Conservation (phyloP, 2,797 vertebrate genomes). For the Streptopelia turtur region DNA sequence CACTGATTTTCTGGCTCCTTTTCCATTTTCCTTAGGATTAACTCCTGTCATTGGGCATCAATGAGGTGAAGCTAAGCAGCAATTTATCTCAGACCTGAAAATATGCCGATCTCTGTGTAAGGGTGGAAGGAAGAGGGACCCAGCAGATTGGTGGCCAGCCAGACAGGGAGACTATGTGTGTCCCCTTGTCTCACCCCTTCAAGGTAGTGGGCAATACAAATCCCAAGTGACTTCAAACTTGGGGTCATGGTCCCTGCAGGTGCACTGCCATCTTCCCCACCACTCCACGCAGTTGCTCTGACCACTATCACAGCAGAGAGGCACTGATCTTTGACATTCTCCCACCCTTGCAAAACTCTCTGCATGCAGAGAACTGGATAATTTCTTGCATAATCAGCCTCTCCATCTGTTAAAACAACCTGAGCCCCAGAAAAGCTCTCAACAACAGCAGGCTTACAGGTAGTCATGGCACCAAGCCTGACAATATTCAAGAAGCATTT, state of each 20-base stretch:
- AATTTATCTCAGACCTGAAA: not conserved
- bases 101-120: not conserved
- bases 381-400: not conserved
- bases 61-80: not conserved
- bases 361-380: not conserved
- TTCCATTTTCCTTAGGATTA: not conserved
- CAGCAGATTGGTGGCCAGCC: not conserved
- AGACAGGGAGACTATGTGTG: not conserved
- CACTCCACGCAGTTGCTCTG: not conserved
- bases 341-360: not conserved
- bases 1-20: not conserved
- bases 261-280: not conserved
- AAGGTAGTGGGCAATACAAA: not conserved
- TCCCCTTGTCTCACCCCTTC: not conserved
- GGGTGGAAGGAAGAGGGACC: not conserved
- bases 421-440: not conserved
- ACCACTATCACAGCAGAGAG: not conserved
- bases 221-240: not conserved
- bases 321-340: not conserved
- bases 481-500: too few relatives aligned
- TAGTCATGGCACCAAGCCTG: too few relatives aligned
- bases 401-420: not conserved
- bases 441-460: not conserved
- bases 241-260: not conserved
- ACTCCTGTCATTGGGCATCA: not conserved